Evolutionary conservation across 1,140 invertebrate genomes (phyloP), one percentile per base, ranked within the genome.

Genomic region (Chlorops oryzae): DNA sequence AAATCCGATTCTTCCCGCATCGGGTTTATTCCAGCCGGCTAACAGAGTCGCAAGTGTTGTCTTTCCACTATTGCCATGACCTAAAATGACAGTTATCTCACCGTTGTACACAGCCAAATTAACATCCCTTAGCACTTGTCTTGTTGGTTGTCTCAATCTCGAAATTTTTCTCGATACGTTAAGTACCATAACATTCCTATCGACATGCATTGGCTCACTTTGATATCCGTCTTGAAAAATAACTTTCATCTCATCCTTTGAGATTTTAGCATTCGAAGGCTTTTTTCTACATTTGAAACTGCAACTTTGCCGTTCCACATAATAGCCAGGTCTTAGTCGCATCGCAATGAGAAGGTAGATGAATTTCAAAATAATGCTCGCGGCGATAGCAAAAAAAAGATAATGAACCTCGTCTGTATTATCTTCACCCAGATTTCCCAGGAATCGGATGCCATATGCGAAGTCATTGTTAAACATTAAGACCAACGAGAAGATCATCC

Each of bases 31-130:
- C 10, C 93, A 73, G 2, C 91, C 92, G 2, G 87, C 89, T 12
- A 91, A 74, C 65, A 91, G 84, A 13, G 81, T 80, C 81, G 92
- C 81, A 56, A 83, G 78, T 35, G 85, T 87, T 2, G 85, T 84
- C 61, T 83, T 83, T 2, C 81, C 81, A 1, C 80, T 79, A 5
- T 80, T 80, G 49, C 82, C 88, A 59, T 85, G 88, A 1, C 89
- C 90, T 17, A 94, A 70, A 15, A 94, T 61, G 27, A 87, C 77
- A 3, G 76, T 81, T 3, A 82, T 78, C 56, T 82, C 80, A 7
- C 77, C 9, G 22, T 49, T 54, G 5, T 37, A 48, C 2, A 41
- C 47, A 17, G 40, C 54, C n/a, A n/a, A n/a, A n/a, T n/a, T n/a
- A n/a, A n/a, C n/a, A n/a, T n/a, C n/a, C n/a, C n/a, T n/a, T n/a